Base-by-base conservation (phyloP, 1,140 invertebrate species). In the Drosophila ohnishii region DNA sequence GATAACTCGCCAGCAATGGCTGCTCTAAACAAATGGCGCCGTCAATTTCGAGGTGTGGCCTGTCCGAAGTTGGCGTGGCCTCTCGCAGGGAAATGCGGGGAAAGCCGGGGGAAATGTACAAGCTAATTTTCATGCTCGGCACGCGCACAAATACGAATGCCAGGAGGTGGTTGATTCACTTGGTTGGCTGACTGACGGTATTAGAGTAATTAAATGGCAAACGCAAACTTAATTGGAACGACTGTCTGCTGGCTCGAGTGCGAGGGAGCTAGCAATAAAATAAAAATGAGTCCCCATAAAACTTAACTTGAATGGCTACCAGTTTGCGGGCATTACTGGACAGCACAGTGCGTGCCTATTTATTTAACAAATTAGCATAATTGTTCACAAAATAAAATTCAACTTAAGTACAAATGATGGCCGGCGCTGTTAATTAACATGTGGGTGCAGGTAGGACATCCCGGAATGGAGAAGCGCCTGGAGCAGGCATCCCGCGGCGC, bases 361-460 rank as follows among this genome's bases (percentile, higher is more conserved):
- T 88, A 87, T 90, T 90, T 90, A 90, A 83, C 86, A 90, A 90
- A 90, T 90, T 90, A 90, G 86, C 86, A 90, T 90, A 90, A 90
- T 90, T 90, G 86, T 90, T 90, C 82, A 90, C 78, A 83, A 90
- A 90, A 90, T 90, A 90, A 90, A 90, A 90, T 87, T 90, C 86
- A 90, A 90, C 87, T 90, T 90, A 90, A 90, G 79, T 90, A 90
- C 86, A 90, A 90, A 87, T 87, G 86, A 88, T 88, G 83, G 71
- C 53, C 61, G 50, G 42, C 57, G 78, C 75, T 83, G 82, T 80
- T 90, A 90, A 90, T 90, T 90, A 90, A 87, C 80, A 90, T 79
- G 85, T 88, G 81, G 75, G 75, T 90, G 65, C 72, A 78, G 72
- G 72, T 61, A 40, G 73, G 47, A 67, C 55, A 59, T 42, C 39